These are phyloP conservation scores for Mesorhabditis spiculigera DNA, from an alignment of 2,888 invertebrate genomes.

Conservation along the genomic window DNA sequence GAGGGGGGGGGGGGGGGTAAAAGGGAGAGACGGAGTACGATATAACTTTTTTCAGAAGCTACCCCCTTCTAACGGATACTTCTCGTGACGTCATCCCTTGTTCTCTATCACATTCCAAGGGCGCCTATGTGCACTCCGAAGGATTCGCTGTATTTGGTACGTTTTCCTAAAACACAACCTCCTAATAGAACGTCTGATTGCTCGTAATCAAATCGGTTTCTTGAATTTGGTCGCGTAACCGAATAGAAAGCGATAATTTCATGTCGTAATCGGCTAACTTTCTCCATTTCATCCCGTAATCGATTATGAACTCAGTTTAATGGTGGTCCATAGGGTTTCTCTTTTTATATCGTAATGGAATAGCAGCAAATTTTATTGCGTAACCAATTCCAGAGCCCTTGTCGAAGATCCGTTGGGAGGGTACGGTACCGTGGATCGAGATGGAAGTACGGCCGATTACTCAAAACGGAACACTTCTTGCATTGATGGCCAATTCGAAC, in stretches of 20 bases:
- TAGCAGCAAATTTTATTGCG: too few species aligned
- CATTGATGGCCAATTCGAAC: constrained; percentile 21
- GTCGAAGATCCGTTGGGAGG: constrained; percentile 9
- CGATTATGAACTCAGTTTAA: too few species aligned
- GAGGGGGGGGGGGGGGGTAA: not conserved
- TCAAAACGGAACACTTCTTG: constrained; percentile 26
- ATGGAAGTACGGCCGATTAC: constrained; percentile 23
- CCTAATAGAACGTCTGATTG: too few species aligned
- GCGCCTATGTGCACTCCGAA: constrained; percentile 44
- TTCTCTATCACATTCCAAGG: constrained; percentile 25
- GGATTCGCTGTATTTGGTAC: constrained; percentile 50
- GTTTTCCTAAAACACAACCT: constrained; percentile 7
- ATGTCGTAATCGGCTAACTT: not conserved
- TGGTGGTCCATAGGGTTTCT: too few species aligned
- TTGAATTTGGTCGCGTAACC: not conserved
- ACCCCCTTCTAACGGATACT: constrained; percentile 13
- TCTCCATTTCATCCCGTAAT: too few species aligned
- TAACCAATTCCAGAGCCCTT: constrained; percentile 6
- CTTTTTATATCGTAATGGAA: too few species aligned
- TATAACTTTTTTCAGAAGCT: not conserved
- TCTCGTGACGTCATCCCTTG: constrained; percentile 47
- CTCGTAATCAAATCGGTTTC: too few species aligned
- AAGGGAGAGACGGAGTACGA: not conserved
- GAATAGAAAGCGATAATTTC: not conserved
- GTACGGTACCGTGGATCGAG: constrained; percentile 10